Conservation (phyloP, 2,113 vertebrate species). For the Hiodon tergisus region DNA sequence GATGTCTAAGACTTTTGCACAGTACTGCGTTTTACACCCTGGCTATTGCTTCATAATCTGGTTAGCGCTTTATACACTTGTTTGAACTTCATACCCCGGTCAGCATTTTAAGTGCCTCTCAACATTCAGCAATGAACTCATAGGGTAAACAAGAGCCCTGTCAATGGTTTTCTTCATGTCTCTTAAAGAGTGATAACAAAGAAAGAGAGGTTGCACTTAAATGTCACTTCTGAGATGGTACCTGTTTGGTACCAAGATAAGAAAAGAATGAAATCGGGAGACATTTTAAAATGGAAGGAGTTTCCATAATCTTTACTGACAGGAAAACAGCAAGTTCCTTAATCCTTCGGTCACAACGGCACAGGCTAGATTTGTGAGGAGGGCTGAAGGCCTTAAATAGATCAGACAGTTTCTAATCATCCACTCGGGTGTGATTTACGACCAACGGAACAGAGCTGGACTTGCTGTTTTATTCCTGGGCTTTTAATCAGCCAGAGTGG, state of each 20-base stretch:
- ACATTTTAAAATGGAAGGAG: background rate
- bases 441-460: conserved; percentile 24
- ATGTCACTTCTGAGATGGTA: no score
- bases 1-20: no score
- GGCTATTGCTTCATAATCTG: background rate
- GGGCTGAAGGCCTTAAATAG: conserved; percentile 33
- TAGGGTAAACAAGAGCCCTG: background rate
- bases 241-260: background rate
- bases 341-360: conserved; percentile 28
- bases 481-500: conserved; percentile 38
- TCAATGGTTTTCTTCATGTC: background rate
- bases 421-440: conserved; percentile 41
- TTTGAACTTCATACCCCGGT: background rate
- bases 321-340: conserved; percentile 15
- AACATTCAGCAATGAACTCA: conserved; percentile 20
- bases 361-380: conserved; percentile 22
- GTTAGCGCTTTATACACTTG: no score
- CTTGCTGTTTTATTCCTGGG: conserved; percentile 7
- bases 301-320: conserved; percentile 8
- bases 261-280: conserved; percentile 1
- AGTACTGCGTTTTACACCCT: background rate
- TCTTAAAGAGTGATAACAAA: background rate
- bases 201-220: background rate
- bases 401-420: conserved; percentile 60
- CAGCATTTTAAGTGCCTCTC: conserved; percentile 9